phyloP scores from a whole-genome alignment of 2,888 invertebrate species.

The Drosophila mimica region DNA sequence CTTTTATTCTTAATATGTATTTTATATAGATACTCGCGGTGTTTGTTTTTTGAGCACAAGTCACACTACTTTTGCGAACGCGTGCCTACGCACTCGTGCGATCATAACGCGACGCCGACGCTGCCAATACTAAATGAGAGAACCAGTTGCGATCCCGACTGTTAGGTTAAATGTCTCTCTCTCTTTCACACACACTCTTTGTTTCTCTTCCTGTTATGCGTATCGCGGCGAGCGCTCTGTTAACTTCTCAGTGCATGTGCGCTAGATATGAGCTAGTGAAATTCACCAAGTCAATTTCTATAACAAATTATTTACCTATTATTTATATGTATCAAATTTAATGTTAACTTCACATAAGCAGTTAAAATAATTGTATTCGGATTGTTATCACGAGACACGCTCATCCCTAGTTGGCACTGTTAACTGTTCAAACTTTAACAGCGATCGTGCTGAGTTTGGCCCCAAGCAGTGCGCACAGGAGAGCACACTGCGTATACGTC shows the following conservation, averaged over 20 bases:
- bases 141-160: slow-evolving; percentile 38
- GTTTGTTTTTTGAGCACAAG: background rate
- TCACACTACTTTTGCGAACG: slow-evolving; percentile 24
- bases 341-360: background rate
- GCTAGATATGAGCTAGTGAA: slow-evolving; percentile 7
- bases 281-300: background rate
- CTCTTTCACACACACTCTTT: background rate
- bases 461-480: slow-evolving; percentile 29
- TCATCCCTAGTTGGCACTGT: slow-evolving; percentile 23
- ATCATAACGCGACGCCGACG: slow-evolving; percentile 46
- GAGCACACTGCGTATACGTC: slow-evolving; percentile 44
- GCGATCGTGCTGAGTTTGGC: slow-evolving; percentile 12
- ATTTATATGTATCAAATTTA: background rate
- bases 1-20: background rate
- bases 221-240: slow-evolving; percentile 24
- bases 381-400: slow-evolving; percentile 2
- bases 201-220: slow-evolving; percentile 7
- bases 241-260: slow-evolving; percentile 6
- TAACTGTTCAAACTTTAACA: slow-evolving; percentile 24
- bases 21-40: background rate
- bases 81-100: slow-evolving; percentile 24
- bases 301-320: background rate
- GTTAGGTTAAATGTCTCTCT: slow-evolving; percentile 16
- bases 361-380: too few species aligned
- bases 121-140: slow-evolving; percentile 35